These are phyloP conservation scores for Prenolepis imparis DNA, from an alignment of 2,888 invertebrate genomes.

Conservation along the genomic window DNA sequence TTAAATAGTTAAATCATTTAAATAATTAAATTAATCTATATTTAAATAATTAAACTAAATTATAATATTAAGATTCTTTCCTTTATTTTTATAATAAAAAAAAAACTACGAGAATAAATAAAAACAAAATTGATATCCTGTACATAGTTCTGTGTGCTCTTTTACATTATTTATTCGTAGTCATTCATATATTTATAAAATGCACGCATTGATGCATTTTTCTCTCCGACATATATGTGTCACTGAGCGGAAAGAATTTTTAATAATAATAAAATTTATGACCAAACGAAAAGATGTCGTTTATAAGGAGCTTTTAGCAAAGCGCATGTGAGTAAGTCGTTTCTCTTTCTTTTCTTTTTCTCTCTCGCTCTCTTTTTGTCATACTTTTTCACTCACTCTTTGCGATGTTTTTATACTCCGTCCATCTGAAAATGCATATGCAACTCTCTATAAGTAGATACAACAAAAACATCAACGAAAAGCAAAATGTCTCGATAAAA, in stretches of 20 bases:
- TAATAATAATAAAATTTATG: slow-evolving; percentile 77
- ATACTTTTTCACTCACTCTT: slow-evolving; percentile 15
- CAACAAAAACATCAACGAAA: slow-evolving; percentile 1
- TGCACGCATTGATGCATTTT: background rate
- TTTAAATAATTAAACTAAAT: background rate
- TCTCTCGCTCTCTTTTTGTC: background rate
- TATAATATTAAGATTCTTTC: background rate
- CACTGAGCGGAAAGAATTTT: slow-evolving; percentile 68
- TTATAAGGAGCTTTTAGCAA: slow-evolving; percentile 68
- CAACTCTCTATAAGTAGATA: slow-evolving; percentile 34
- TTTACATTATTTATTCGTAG: background rate
- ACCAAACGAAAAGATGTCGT: slow-evolving; percentile 59
- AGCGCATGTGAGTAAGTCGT: background rate
- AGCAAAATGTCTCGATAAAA: background rate
- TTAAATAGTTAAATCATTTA: background rate
- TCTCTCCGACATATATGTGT: slow-evolving; percentile 46
- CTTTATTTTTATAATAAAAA: background rate
- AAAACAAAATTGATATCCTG: background rate
- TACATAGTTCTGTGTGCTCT: background rate
- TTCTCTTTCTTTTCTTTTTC: background rate
- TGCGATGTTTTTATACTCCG: slow-evolving; percentile 44
- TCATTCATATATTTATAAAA: slow-evolving; percentile 5
- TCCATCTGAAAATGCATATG: slow-evolving; percentile 55
- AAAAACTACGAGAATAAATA: background rate
- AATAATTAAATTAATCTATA: background rate